Percentiles rank a stretch among this genome's conserved stretches.
phyloP scores from a whole-genome alignment of 2,888 invertebrate species.

The Ectemnius continuus region DNA sequence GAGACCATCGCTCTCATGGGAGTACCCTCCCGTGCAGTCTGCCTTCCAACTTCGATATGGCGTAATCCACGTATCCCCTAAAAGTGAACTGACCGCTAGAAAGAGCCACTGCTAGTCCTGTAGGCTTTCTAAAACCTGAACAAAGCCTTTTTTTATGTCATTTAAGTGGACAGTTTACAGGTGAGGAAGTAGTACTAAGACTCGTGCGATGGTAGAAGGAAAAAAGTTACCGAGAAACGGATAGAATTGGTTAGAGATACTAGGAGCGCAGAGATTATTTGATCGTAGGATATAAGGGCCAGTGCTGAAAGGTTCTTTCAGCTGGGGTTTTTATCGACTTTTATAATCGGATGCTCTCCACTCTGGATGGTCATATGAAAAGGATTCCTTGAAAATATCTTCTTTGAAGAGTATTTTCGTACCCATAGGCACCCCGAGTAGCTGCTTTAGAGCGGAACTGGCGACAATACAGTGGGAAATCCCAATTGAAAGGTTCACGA shows the following conservation, averaged over 20 bases:
- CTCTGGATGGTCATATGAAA: conserved; percentile 5
- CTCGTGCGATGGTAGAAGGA: too few relatives aligned
- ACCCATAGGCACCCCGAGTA: conserved; percentile 23
- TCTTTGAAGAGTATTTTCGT: conserved; percentile 20
- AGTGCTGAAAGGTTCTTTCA: too few relatives aligned
- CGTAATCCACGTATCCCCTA: conserved; percentile 17
- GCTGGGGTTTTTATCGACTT: neutral
- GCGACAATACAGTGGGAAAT: conserved; percentile 17
- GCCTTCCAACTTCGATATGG: conserved; percentile 52
- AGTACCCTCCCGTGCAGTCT: conserved; percentile 47
- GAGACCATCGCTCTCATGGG: conserved; percentile 61
- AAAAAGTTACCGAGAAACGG: too few relatives aligned
- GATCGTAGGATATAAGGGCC: too few relatives aligned
- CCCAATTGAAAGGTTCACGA: conserved; percentile 34
- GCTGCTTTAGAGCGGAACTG: conserved; percentile 20
- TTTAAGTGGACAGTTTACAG: too few relatives aligned
- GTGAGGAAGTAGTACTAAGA: too few relatives aligned
- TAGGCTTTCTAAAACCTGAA: too few relatives aligned
- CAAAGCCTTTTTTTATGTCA: too few relatives aligned
- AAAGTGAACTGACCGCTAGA: conserved; percentile 25
- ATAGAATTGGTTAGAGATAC: too few relatives aligned
- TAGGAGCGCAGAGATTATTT: too few relatives aligned
- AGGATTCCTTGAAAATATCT: conserved; percentile 23
- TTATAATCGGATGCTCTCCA: neutral
- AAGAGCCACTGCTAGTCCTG: neutral